Base-by-base conservation (phyloP, 2,888 invertebrate genomes). In the Sepiola atlantica region DNA sequence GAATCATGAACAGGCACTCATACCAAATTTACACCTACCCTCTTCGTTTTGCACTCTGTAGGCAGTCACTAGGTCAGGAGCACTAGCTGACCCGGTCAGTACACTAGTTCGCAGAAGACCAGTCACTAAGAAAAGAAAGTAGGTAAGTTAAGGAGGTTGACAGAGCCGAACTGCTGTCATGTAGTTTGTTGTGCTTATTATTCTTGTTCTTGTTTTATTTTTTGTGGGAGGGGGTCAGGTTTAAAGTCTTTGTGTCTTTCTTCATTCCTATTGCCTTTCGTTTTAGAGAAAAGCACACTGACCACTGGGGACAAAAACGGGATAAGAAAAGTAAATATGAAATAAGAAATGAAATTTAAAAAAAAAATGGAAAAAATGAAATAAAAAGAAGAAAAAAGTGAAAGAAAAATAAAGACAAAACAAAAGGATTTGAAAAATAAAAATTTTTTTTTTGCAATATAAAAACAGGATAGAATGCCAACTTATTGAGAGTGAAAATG, bases 81-180 rank as follows among this genome's bases (percentile, higher is more conserved):
- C 97, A 94, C 97, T 97, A 61, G 97, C 96, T 14, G 97, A 97
- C 93, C 97, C 96, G 32, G 97, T 97, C 94, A 97, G 97, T 8
- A 97, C 97, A n/a, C 97, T 97, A 35, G 97, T 97, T 35, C 97
- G 96, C 57, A 93, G 57, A 32, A 93, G 93, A 32, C 93, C 93
- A 35, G 93, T 93, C 45, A 92, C 92, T 92, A 55, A 92, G 92
- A 92, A 45, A 92, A 45, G 45, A 92, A 92, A 92, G 92, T 54
- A 92, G 92, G 92, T 92, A 45, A 54, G 92, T 92, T 92, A 92
- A 92, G 54, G 54, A 92, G 45, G 12, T 45, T 92, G 21, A 54
- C 28, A 54, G n/a, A 45, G 45, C 24, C 14, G 77, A 18, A 77
- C 32, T 77, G 77, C 32, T 77, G 77, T 77, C 77, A 77, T 77